Evolutionary conservation across 2,797 vertebrate genomes (phyloP).

Genomic region (Hoplostethus atlanticus): DNA sequence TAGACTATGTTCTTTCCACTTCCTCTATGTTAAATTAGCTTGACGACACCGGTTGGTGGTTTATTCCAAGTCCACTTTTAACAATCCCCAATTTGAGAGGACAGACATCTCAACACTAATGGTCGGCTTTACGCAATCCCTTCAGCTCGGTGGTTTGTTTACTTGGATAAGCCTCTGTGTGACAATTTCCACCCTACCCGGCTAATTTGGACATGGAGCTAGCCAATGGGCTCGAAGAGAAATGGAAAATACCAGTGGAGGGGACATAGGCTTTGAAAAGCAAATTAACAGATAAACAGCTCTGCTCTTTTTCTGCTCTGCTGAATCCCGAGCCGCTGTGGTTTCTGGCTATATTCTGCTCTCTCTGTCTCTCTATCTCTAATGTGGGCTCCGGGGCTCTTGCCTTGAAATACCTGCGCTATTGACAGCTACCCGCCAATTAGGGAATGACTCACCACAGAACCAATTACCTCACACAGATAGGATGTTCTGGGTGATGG

Average conservation of each 20-base stretch:
- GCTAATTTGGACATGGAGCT: constrained; percentile 64
- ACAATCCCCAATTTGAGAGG: constrained; percentile 56
- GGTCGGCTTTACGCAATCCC: constrained; percentile 59
- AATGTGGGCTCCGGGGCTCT: constrained; percentile 30
- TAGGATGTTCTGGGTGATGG: constrained; percentile 61
- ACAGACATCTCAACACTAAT: constrained; percentile 55
- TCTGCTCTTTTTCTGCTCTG: constrained; percentile 13
- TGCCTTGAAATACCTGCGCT: constrained; percentile 63
- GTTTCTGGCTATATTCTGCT: constrained; percentile 30
- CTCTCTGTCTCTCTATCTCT: constrained; percentile 27
- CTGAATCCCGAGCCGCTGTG: constrained; percentile 16
- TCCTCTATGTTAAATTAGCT: constrained; percentile 39
- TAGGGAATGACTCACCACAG: constrained; percentile 65
- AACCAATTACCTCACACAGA: constrained; percentile 73
- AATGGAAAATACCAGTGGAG: constrained; percentile 48
- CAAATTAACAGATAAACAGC: constrained; percentile 62
- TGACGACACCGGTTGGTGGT: constrained; percentile 23
- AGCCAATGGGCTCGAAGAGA: constrained; percentile 41
- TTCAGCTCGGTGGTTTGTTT: constrained; percentile 60
- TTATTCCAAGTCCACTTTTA: constrained; percentile 46
- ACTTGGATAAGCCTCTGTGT: constrained; percentile 38
- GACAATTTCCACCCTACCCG: constrained; percentile 38
- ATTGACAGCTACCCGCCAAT: constrained; percentile 77
- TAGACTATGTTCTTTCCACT: constrained; percentile 7
- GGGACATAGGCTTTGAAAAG: constrained; percentile 43